Evolutionary conservation across 2,888 invertebrate genomes (phyloP), one percentile per base, ranked within the genome.

Genomic region (Trachelus troglodyta): DNA sequence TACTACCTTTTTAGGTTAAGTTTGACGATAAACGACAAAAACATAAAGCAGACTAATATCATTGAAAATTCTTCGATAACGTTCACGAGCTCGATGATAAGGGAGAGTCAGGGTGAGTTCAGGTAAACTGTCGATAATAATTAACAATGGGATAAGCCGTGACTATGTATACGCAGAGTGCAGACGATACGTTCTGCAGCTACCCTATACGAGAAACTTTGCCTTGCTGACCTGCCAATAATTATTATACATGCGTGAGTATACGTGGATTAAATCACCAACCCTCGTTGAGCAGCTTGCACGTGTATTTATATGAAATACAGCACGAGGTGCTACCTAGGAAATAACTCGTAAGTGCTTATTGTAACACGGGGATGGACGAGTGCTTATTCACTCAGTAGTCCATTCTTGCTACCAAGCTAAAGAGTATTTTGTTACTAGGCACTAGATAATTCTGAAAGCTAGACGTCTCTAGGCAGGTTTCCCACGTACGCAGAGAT

Each of bases 51-150:
- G 23, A 56, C 9, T 23, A 56, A 56, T 56, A 9, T 9, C 23
- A 23, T 23, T 56, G 56, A 23, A 56, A 23, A 56, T 56, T 56
- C 23, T 56, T 56, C 56, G 56, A 56, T 56, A 56, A 23, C 56
- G 56, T 56, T 23, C 9, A 56, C 56, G 56, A 56, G 56, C 56
- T 23, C 15, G 56, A 56, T 56, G 56, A 56, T 56, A 56, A 56
- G 9, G 56, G 81, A 76, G 81, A 79, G 82, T 84, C 81, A 82
- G 83, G 83, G 83, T 83, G 80, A 75, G 56, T 34, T 33, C 33
- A 80, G 77, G 83, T 56, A 84, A 82, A 85, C 85, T 84, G 85
- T 82, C 84, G 84, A 85, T 85, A 85, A 85, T 85, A 84, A 85
- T 85, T 85, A 85, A 85, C 85, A 83, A 81, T 76, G 77, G 15